Evolutionary conservation across 2,797 vertebrate genomes (phyloP), one percentile per base, ranked within the genome.

Genomic region (Carapus acus): DNA sequence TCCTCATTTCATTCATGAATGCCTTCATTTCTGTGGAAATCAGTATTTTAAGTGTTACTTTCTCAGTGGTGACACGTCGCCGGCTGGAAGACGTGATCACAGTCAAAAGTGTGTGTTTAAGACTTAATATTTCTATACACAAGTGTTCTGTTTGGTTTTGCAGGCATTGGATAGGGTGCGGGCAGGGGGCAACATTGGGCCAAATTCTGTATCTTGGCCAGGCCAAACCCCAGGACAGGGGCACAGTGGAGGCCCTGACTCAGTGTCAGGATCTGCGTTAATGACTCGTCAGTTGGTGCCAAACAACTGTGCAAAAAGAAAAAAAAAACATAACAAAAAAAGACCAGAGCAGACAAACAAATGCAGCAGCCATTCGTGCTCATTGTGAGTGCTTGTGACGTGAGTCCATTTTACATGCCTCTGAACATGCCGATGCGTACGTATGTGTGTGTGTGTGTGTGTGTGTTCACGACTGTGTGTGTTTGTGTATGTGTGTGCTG

Each of bases 321-420:
- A 46, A 56, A 53, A 54, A n/a, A n/a, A n/a, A n/a, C n/a, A n/a
- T n/a, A n/a, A n/a, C n/a, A n/a, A n/a, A n/a, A 60, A 45, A 58
- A 11, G 2, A 69, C 65, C 62, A 69, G 63, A 83, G 72, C 67
- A 76, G 68, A 79, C 56, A 46, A 77, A 76, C 47, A 72, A 65
- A 82, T 74, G 76, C 78, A 83, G 79, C 81, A 78, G 71, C 54
- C 65, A 41, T 78, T 72, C 71, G 62, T 76, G 65, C 72, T 68
- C 40, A 23, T 44, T n/a, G 19, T 62, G 36, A 20, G 36, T 44
- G 57, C 56, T 59, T 49, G 8, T 52, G 18, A 46, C 34, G 19
- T 21, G 49, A 13, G 49, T 27, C 20, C 34, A 40, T 20, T 40
- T 12, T 4, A n/a, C n/a, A 6, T 17, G 7, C 47, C 18, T 60